Evolutionary conservation across 2,797 vertebrate species (phyloP), one percentile per base, ranked within the genome.

Genomic region (Falco berigora): DNA sequence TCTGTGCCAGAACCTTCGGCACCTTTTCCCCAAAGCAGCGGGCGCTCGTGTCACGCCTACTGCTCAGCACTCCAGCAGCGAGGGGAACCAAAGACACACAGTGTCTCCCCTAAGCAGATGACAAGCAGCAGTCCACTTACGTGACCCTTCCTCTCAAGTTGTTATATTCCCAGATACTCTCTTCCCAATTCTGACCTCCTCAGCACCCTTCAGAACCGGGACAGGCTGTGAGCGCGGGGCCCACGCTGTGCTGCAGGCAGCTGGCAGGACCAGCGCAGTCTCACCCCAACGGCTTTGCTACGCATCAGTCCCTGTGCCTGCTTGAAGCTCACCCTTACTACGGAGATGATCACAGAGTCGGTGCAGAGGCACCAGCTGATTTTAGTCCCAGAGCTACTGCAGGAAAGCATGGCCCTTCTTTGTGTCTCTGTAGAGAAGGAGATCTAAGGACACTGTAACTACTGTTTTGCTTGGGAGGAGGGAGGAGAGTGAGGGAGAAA

Each of bases 401-500:
- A 61, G 53, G 20, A 85, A 69, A 67, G 53, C 59, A 42, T 30
- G 12, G 27, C 11, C 50, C 34, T 59, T 53, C 40, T 63, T 40
- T 1, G 1, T 13, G 10, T 59, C n/a, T 77, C 42, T 0, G 3
- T 3, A 27, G 19, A 66, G 28, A 12, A 49, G 32, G 9, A 66
- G 30, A 59, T 32, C 6, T 32, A 47, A 15, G 13, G 21, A 34
- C 30, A 25, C 46, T 13, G 0, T 27, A 58, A 74, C 32, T 69
- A 10, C 52, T 21, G 0, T 40, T 84, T 34, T 21, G 15, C 16
- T 53, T 74, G 20, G 72, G 58, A 68, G 52, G 19, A 71, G 58
- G 47, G 5, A 19, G 24, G 14, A 86, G 10, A 23, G 30, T 21
- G 53, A 78, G 34, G 38, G 42, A 44, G 21, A 83, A 92, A 56